phyloP scores from a whole-genome alignment of 2,113 vertebrate species.

The Macroglossus sobrinus region DNA sequence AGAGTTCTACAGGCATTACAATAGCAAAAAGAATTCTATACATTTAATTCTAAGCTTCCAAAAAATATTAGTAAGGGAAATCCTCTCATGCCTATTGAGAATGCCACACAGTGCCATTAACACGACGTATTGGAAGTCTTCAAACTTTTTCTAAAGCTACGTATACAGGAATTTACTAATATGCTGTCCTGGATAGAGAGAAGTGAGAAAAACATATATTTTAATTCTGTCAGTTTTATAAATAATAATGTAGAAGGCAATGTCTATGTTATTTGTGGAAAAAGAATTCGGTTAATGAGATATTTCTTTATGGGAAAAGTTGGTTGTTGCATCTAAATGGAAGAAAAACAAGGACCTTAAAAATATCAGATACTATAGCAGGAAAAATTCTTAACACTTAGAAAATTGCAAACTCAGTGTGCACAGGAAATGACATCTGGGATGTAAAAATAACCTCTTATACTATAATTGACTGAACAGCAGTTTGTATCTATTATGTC shows the following conservation, averaged over 20 bases:
- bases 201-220: background rate
- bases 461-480: background rate
- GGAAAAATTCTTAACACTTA: background rate
- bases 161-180: background rate
- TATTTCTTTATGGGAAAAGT: conserved; percentile 18
- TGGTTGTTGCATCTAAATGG: background rate
- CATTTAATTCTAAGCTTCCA: conserved; percentile 11
- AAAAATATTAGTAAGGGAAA: background rate
- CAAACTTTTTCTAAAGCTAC: background rate
- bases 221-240: conserved; percentile 28
- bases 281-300: conserved; percentile 41
- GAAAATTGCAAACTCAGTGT: conserved; percentile 24
- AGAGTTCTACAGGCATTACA: background rate
- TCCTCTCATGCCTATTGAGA: background rate
- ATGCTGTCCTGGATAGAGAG: background rate
- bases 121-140: background rate
- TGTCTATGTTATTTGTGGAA: background rate
- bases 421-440: conserved; percentile 48
- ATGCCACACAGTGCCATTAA: background rate
- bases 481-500: background rate
- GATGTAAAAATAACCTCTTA: conserved; percentile 33
- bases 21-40: background rate
- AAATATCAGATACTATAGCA: conserved; percentile 22
- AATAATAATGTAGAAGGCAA: background rate
- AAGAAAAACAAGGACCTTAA: conserved; percentile 29